phyloP scores from a whole-genome alignment of 2,888 invertebrate species.

The Ormyrus rosae region DNA sequence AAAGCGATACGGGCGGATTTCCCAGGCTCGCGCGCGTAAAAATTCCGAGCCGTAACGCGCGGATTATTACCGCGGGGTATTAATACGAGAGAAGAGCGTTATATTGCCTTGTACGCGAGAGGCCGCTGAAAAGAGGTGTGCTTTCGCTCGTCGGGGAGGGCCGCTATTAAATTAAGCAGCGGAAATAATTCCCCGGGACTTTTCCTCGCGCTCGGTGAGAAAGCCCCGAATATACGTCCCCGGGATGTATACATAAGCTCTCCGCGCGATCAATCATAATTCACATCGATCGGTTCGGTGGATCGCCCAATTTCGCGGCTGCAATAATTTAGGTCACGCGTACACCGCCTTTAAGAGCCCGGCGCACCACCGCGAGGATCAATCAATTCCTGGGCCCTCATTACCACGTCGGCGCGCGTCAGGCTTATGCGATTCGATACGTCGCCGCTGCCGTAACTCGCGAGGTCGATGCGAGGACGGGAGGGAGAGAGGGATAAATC shows the following conservation, averaged over 20 bases:
- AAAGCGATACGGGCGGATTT: background rate
- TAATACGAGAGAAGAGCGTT: no score
- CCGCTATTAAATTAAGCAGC: background rate
- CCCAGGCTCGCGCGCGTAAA: background rate
- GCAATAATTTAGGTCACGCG: slow-evolving; percentile 22
- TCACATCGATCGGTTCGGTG: background rate
- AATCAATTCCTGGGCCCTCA: background rate
- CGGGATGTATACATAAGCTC: background rate
- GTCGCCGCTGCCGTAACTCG: slow-evolving; percentile 22
- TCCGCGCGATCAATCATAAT: background rate
- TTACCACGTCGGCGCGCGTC: background rate
- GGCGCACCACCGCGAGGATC: background rate
- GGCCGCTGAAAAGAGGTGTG: no score
- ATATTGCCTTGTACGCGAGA: no score
- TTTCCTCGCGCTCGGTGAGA: no score
- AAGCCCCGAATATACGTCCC: background rate
- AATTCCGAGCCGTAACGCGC: no score
- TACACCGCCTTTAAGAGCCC: background rate
- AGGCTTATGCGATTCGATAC: slow-evolving; percentile 7
- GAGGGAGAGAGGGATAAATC: slow-evolving; percentile 21
- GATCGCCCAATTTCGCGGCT: background rate
- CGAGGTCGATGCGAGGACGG: background rate
- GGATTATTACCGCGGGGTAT: no score
- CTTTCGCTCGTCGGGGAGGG: no score
- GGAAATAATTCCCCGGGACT: background rate